These are phyloP conservation scores for Syrrhaptes paradoxus DNA, from an alignment of 2,113 vertebrate species.

Conservation along the genomic window DNA sequence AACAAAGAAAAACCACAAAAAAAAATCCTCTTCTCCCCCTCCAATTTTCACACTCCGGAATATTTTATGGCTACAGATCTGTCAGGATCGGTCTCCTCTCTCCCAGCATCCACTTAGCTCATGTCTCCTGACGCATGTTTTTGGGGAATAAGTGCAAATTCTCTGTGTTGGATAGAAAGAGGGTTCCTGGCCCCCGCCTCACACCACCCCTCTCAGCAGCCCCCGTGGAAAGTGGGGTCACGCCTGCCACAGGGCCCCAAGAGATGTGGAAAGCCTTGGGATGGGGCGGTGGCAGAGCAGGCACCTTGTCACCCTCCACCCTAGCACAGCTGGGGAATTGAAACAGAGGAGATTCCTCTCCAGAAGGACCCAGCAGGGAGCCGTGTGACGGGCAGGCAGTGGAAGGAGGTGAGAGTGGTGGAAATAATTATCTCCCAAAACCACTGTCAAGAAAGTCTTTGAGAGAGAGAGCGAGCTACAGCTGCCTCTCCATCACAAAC, in stretches of 20 bases:
- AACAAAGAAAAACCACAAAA: accelerated
- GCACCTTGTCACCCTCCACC: accelerated
- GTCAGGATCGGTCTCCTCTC: no score
- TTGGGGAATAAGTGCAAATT: background rate
- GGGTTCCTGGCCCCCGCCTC: accelerated
- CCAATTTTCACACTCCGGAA: background rate
- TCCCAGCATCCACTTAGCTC: background rate
- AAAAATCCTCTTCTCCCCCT: background rate
- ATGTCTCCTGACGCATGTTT: accelerated
- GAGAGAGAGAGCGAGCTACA: background rate
- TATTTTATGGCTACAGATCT: background rate
- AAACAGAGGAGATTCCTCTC: background rate
- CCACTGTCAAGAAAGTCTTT: background rate
- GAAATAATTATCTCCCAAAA: background rate
- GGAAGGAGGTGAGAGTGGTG: background rate
- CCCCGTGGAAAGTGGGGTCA: background rate
- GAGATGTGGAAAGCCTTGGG: accelerated
- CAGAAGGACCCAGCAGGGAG: background rate
- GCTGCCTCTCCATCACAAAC: background rate
- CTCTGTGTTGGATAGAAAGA: background rate
- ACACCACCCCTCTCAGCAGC: background rate
- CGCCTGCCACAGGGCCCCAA: no score
- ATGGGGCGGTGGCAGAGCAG: accelerated
- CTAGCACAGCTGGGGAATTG: accelerated
- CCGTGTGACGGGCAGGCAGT: accelerated